Percentiles rank a stretch among this genome's conserved stretches.
phyloP scores from a whole-genome alignment of 35 echinoderm and acorn worm genomes.

The Patiria miniata region DNA sequence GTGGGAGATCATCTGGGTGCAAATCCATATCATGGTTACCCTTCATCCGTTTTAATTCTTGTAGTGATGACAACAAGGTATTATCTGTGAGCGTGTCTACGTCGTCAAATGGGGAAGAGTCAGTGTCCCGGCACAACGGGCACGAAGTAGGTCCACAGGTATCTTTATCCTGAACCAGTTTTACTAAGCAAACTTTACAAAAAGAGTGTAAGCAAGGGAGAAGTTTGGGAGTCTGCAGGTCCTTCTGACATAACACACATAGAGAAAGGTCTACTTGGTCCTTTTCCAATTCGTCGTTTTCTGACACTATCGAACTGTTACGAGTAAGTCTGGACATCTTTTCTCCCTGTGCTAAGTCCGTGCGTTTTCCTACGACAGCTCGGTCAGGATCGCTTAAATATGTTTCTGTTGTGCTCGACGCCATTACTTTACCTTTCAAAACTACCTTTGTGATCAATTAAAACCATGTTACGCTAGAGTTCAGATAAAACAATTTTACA shows the following conservation, averaged over 20 bases:
- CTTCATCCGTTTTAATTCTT: constrained; percentile 35
- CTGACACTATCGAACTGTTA: background rate
- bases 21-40: constrained; percentile 21
- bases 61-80: constrained; percentile 60
- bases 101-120: background rate
- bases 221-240: constrained; percentile 60
- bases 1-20: constrained; percentile 3
- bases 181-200: constrained; percentile 73
- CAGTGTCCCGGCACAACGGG: constrained; percentile 43
- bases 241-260: constrained; percentile 63
- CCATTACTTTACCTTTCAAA: too few relatives aligned
- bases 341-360: background rate
- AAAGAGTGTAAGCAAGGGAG: constrained; percentile 80
- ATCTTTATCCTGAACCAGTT: constrained; percentile 46
- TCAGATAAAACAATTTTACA: too few relatives aligned
- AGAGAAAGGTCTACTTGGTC: constrained; percentile 43
- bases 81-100: constrained; percentile 46
- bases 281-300: background rate
- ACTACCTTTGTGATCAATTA: background rate
- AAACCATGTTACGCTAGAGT: too few relatives aligned
- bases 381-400: too few relatives aligned
- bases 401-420: too few relatives aligned
- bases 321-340: background rate
- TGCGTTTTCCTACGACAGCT: too few relatives aligned
- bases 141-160: constrained; percentile 38